Evolutionary conservation across 2,113 vertebrate species (phyloP).

Genomic region (Nicator chloris): DNA sequence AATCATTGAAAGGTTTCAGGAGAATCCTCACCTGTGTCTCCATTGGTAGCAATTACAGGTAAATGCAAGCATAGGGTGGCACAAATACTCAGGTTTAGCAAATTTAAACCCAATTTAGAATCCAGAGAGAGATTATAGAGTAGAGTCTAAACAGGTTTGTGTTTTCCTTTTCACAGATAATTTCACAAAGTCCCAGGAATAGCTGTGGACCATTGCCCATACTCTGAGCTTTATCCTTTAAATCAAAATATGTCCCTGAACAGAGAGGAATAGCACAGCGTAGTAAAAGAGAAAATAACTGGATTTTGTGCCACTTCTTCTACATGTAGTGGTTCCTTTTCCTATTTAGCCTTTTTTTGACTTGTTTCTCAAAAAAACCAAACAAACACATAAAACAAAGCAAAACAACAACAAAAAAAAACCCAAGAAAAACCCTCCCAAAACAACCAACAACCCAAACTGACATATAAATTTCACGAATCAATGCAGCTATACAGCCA

Average conservation of each 20-base stretch:
- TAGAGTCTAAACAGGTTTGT: background rate
- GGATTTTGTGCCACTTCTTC: background rate
- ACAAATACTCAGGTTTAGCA: background rate
- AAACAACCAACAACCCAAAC: background rate
- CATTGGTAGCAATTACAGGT: background rate
- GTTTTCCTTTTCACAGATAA: background rate
- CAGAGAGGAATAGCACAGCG: background rate
- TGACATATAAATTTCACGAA: background rate
- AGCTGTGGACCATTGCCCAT: background rate
- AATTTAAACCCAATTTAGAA: background rate
- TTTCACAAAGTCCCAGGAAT: background rate
- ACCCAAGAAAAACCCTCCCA: accelerated
- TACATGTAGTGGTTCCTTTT: background rate
- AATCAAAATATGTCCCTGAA: background rate
- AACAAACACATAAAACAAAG: background rate
- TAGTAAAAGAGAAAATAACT: background rate
- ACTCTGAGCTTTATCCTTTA: background rate
- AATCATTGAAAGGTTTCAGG: background rate
- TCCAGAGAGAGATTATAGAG: background rate
- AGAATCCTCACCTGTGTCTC: background rate
- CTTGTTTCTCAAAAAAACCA: background rate
- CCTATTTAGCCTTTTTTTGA: background rate
- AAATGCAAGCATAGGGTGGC: background rate
- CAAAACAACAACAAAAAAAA: background rate
- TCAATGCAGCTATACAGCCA: background rate